Conservation (phyloP, 92 coral and sea anemone species). For the Heliopora coerulea region DNA sequence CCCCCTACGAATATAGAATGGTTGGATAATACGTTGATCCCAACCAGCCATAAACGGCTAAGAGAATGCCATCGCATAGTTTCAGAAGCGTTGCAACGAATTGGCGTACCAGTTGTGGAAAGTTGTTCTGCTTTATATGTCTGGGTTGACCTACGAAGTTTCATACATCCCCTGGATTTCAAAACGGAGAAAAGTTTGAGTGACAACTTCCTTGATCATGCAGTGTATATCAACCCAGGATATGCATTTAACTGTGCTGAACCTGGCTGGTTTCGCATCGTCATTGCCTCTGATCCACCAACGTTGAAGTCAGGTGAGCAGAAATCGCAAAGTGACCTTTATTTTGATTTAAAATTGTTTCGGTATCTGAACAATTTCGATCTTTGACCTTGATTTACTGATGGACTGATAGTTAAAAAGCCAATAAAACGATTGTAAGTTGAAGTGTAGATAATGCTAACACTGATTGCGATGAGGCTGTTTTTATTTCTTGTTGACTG, state of each 20-base stretch:
- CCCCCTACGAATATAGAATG: conserved; percentile 62
- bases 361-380: background rate
- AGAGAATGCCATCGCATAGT: conserved; percentile 68
- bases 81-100: conserved; percentile 64
- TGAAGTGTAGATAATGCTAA: too few species aligned
- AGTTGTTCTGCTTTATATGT: conserved; percentile 73
- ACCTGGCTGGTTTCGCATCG: conserved; percentile 92
- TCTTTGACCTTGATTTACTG: too few species aligned
- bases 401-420: background rate
- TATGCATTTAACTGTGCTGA: conserved; percentile 63
- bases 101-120: conserved; percentile 61
- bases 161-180: conserved; percentile 60
- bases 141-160: conserved; percentile 82
- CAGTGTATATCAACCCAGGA: conserved; percentile 71
- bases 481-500: too few species aligned
- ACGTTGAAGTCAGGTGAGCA: conserved; percentile 71
- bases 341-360: background rate
- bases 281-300: conserved; percentile 64
- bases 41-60: conserved; percentile 76
- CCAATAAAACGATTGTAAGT: too few species aligned
- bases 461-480: too few species aligned
- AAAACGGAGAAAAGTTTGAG: conserved; percentile 65
- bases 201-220: conserved; percentile 55
- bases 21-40: conserved; percentile 74
- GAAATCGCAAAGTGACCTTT: background rate